These are phyloP conservation scores for Palythoa caribaeorum DNA, from an alignment of 92 coral and sea anemone genomes.

Conservation along the genomic window DNA sequence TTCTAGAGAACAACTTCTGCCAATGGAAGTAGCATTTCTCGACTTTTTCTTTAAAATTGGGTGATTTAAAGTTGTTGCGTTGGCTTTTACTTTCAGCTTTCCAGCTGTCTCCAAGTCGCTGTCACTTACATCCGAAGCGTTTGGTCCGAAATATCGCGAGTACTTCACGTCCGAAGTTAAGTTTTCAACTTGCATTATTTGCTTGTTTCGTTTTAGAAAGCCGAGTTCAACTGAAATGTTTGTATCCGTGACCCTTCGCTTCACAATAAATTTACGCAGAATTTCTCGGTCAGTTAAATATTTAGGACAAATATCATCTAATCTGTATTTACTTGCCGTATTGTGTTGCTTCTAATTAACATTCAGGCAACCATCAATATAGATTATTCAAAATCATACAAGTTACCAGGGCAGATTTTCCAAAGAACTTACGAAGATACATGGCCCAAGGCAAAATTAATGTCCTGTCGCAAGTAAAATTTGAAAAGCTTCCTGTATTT, in stretches of 20 bases:
- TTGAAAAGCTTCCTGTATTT: slow-evolving; percentile 18
- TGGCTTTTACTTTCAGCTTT: background rate
- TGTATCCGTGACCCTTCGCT: background rate
- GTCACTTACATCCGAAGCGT: background rate
- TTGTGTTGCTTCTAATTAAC: no score
- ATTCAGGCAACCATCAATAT: no score
- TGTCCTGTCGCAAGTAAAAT: background rate
- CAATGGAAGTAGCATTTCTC: background rate
- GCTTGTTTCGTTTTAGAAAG: background rate
- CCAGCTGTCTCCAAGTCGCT: background rate
- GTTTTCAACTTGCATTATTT: background rate
- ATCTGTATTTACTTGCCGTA: no score
- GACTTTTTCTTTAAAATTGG: background rate
- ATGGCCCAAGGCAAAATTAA: background rate
- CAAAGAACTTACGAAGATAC: background rate
- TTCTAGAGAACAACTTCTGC: background rate
- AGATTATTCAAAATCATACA: no score
- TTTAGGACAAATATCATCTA: no score
- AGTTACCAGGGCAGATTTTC: background rate
- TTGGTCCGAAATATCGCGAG: slow-evolving; percentile 33
- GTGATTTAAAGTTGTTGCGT: background rate
- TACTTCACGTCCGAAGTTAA: slow-evolving; percentile 5
- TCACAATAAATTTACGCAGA: background rate
- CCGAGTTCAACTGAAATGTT: background rate
- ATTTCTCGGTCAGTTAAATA: no score